These are phyloP conservation scores for Acipenser ruthenus DNA, from an alignment of 2,797 vertebrate species.

Conservation along the genomic window DNA sequence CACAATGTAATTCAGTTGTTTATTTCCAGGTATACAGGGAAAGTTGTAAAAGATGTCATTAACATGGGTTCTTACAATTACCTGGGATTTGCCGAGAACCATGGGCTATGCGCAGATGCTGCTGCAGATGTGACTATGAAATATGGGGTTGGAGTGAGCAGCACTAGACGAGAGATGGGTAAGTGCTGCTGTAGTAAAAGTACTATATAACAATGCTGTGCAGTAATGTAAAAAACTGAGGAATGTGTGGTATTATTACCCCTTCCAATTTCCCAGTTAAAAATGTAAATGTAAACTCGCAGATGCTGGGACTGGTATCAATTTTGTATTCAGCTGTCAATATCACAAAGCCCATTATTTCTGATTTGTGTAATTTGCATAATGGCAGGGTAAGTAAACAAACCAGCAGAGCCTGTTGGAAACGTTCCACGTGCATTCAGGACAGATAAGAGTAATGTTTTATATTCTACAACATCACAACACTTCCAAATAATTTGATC, in stretches of 20 bases:
- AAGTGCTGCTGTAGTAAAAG: constrained; percentile 30
- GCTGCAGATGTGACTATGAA: constrained; percentile 60
- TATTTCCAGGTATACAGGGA: constrained; percentile 74
- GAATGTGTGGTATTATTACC: background rate
- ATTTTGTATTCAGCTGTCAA: too few relatives aligned
- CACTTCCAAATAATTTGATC: too few relatives aligned
- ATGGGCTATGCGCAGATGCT: constrained; percentile 71
- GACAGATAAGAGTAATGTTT: too few relatives aligned
- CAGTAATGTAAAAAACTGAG: background rate
- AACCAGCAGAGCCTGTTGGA: too few relatives aligned
- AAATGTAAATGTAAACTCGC: too few relatives aligned
- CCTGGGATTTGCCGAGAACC: constrained; percentile 85
- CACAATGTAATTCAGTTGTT: background rate
- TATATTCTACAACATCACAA: too few relatives aligned
- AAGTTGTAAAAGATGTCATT: constrained; percentile 80
- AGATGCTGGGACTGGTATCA: too few relatives aligned
- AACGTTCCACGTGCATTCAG: too few relatives aligned
- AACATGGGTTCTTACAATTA: constrained; percentile 98
- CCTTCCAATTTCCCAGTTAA: too few relatives aligned
- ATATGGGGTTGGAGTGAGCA: constrained; percentile 82
- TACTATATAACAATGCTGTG: background rate
- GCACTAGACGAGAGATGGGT: constrained; percentile 88
- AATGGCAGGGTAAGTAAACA: too few relatives aligned
- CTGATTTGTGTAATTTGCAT: too few relatives aligned
- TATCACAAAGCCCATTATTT: too few relatives aligned